Conservation (phyloP, 2,888 invertebrate genomes). For the Synanthedon vespiformis region DNA sequence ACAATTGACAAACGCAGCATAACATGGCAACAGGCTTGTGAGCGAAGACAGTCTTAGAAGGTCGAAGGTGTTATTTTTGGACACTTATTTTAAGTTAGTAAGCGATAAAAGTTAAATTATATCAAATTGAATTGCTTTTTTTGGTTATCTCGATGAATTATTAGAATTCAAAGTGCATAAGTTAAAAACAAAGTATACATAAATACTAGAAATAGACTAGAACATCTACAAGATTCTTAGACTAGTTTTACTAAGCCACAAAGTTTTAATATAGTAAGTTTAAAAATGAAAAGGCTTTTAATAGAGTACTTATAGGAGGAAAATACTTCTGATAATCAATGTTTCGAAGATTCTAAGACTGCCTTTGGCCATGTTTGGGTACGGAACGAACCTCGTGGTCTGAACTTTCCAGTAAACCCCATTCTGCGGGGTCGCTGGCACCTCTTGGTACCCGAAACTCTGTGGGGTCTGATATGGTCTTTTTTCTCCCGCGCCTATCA, state of each 20-base stretch:
- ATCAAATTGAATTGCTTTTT: too few relatives aligned
- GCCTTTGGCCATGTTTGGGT: slow-evolving; percentile 3
- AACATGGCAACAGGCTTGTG: slow-evolving; percentile 11
- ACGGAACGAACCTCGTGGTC: slow-evolving; percentile 30
- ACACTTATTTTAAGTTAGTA: background rate
- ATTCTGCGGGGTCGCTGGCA: slow-evolving; percentile 29
- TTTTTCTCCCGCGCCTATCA: slow-evolving; percentile 47
- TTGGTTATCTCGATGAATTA: too few relatives aligned
- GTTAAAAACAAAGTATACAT: too few relatives aligned
- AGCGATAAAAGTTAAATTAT: too few relatives aligned
- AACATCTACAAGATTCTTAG: too few relatives aligned
- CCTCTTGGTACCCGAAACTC: slow-evolving; percentile 28
- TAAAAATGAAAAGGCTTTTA: too few relatives aligned
- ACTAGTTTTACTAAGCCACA: too few relatives aligned
- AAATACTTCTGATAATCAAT: too few relatives aligned
- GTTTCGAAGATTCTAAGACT: slow-evolving; percentile 2
- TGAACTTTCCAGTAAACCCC: slow-evolving; percentile 36
- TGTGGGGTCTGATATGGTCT: slow-evolving; percentile 27
- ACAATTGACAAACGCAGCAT: slow-evolving; percentile 14
- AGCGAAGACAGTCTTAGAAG: slow-evolving; percentile 14
- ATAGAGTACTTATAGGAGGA: too few relatives aligned
- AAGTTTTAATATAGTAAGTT: too few relatives aligned
- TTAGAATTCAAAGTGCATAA: too few relatives aligned
- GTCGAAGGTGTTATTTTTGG: slow-evolving; percentile 1
- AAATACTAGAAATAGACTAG: too few relatives aligned